Evolutionary conservation across 2,797 vertebrate genomes (phyloP).

Genomic region (Avahi laniger): DNA sequence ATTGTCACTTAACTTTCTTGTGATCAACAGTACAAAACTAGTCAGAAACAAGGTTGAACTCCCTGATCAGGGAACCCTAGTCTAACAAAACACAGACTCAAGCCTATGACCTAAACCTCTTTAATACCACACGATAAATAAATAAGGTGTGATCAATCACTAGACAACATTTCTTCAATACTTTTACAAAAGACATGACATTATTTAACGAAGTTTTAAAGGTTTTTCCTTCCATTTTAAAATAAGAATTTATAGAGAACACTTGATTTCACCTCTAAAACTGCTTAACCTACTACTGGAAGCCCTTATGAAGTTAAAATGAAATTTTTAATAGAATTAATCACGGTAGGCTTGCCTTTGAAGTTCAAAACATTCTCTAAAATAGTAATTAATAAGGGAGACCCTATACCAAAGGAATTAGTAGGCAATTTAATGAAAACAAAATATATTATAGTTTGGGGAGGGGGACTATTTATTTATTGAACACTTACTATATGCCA

Average conservation of each 20-base stretch:
- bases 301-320: slow-evolving; percentile 34
- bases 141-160: neutral
- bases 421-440: slow-evolving; percentile 19
- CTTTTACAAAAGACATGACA: neutral
- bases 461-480: neutral
- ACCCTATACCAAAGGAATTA: neutral
- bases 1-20: neutral
- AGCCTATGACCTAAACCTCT: neutral
- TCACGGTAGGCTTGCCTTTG: neutral
- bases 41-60: neutral
- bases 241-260: slow-evolving; percentile 6
- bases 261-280: slow-evolving; percentile 25
- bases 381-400: slow-evolving; percentile 15
- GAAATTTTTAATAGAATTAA: slow-evolving; percentile 29
- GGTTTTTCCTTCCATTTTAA: neutral
- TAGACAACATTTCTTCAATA: slow-evolving; percentile 27
- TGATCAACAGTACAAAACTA: neutral
- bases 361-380: slow-evolving; percentile 30
- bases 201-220: slow-evolving; percentile 11
- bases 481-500: neutral
- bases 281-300: neutral
- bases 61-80: neutral
- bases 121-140: neutral
- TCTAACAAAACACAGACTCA: neutral
- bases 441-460: neutral